Evolutionary conservation across 2,888 invertebrate species (phyloP).

Genomic region (Andrena marginata): DNA sequence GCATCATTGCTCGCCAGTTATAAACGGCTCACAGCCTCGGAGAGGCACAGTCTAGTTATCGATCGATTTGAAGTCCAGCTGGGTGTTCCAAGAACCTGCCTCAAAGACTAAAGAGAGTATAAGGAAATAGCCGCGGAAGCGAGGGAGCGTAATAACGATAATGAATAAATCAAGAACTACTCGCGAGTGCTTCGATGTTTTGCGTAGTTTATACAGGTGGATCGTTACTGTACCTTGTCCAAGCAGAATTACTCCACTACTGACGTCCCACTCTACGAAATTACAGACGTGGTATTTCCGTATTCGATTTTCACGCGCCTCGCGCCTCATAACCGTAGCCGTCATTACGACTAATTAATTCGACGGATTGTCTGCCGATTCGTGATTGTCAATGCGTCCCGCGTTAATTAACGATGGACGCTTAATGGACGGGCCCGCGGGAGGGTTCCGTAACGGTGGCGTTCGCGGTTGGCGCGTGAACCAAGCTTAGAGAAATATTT

Average conservation of each 20-base stretch:
- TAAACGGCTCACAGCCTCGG: background rate
- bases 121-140: background rate
- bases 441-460: background rate
- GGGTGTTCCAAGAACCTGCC: background rate
- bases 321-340: background rate
- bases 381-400: slow-evolving; percentile 43
- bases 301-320: background rate
- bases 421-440: slow-evolving; percentile 36
- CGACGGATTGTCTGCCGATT: slow-evolving; percentile 48
- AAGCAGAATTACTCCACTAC: background rate
- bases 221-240: background rate
- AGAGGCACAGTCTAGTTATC: background rate
- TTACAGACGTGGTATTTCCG: background rate
- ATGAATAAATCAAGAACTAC: background rate
- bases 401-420: slow-evolving; percentile 57
- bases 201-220: background rate
- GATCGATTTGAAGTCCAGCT: background rate
- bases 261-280: background rate
- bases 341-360: slow-evolving; percentile 56
- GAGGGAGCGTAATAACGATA: background rate
- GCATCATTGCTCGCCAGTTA: background rate
- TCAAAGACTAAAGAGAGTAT: background rate
- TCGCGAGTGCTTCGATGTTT: background rate
- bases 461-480: slow-evolving; percentile 1
- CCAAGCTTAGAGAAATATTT: slow-evolving; percentile 2